Percentiles rank a stretch among this genome's conserved stretches.
These are phyloP conservation scores for Alligator sinensis DNA, from an alignment of 2,113 vertebrate species.

Conservation along the genomic window DNA sequence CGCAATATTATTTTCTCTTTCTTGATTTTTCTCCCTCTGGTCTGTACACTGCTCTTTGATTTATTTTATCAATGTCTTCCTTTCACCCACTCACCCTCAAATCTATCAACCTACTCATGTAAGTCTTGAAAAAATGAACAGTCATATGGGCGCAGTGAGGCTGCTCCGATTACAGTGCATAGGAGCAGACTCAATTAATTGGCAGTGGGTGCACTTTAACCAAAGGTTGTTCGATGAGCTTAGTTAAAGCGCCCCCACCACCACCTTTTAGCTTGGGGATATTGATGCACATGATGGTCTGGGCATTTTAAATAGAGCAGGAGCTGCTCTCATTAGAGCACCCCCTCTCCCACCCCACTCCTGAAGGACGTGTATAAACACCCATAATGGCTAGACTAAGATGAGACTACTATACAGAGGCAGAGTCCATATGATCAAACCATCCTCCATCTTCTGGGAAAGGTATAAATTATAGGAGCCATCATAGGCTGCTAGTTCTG, in stretches of 20 bases:
- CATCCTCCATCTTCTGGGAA: background rate
- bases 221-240: no score
- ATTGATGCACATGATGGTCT: no score
- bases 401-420: background rate
- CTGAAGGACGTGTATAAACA: background rate
- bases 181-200: no score
- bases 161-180: no score
- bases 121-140: background rate
- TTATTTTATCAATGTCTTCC: background rate
- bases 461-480: background rate
- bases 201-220: no score
- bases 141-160: no score
- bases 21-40: background rate
- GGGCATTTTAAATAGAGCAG: no score
- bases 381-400: background rate
- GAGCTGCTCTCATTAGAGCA: no score
- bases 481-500: background rate
- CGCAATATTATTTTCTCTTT: background rate
- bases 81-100: background rate
- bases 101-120: background rate
- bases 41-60: background rate
- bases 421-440: background rate
- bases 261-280: no score
- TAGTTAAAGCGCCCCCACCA: no score
- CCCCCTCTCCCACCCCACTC: no score